These are phyloP conservation scores for Steatornis caripensis DNA, from an alignment of 2,113 vertebrate species.

Conservation along the genomic window DNA sequence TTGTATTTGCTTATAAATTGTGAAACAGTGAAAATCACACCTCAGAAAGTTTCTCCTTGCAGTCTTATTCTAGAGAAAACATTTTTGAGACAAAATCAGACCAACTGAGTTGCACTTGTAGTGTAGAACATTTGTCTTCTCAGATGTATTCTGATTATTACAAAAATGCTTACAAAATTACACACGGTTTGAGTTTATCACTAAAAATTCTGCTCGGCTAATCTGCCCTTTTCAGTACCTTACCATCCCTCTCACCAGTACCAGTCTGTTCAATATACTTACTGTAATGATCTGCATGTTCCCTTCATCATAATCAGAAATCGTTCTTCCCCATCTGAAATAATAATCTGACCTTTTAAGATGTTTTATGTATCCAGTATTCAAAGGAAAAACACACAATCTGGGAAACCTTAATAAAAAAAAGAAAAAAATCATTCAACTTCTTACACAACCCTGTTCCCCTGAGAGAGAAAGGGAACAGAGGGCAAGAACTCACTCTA, in stretches of 20 bases:
- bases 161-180: conserved; percentile 62
- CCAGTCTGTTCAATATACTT: background rate
- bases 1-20: conserved; percentile 48
- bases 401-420: conserved; percentile 22
- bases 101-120: conserved; percentile 12
- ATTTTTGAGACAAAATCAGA: conserved; percentile 56
- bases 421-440: background rate
- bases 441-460: background rate
- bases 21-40: conserved; percentile 30
- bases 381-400: conserved; percentile 9
- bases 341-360: conserved; percentile 25
- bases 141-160: conserved; percentile 5
- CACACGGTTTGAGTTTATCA: conserved; percentile 26
- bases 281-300: conserved; percentile 40
- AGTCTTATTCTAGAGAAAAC: conserved; percentile 23
- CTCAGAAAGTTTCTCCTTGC: conserved; percentile 15
- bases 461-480: background rate
- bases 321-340: background rate
- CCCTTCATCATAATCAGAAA: background rate
- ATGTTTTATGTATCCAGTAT: conserved; percentile 3
- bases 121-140: background rate
- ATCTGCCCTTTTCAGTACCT: background rate
- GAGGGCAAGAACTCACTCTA: background rate
- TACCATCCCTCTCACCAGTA: background rate
- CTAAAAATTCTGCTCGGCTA: conserved; percentile 38